Evolutionary conservation across 2,888 invertebrate genomes (phyloP).

Genomic region (Timandra comae): DNA sequence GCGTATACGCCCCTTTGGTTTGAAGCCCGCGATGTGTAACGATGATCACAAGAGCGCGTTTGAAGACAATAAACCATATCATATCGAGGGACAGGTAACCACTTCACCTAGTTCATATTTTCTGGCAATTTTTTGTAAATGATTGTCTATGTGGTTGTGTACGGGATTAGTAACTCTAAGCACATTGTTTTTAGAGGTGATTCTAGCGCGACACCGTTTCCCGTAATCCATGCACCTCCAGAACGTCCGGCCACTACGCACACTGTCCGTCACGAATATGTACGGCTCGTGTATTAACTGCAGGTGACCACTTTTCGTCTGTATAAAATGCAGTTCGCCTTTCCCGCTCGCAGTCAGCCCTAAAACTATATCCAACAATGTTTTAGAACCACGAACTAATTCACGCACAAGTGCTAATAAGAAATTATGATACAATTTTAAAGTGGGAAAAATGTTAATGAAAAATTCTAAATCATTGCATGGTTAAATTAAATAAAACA

Average conservation of each 20-base stretch:
- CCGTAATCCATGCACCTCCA: conserved; percentile 74
- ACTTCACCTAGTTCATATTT: conserved; percentile 68
- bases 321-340: conserved; percentile 67
- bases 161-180: conserved; percentile 64
- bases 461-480: no score
- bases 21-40: no score
- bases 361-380: conserved; percentile 43
- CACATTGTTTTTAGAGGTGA: conserved; percentile 67
- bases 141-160: conserved; percentile 62
- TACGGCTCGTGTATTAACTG: conserved; percentile 69
- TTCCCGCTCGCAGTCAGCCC: conserved; percentile 46
- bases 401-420: no score
- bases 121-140: conserved; percentile 58
- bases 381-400: no score
- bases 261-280: conserved; percentile 71
- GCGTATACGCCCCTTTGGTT: no score
- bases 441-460: no score
- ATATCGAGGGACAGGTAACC: conserved; percentile 64
- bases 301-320: conserved; percentile 69
- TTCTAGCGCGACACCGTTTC: conserved; percentile 66
- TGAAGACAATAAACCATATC: no score
- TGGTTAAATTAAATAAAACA: no score
- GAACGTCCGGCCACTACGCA: conserved; percentile 67
- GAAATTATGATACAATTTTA: no score
- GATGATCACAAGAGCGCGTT: no score